Conservation (phyloP, 2,113 vertebrate species). For the Neolamprologus sp. region DNA sequence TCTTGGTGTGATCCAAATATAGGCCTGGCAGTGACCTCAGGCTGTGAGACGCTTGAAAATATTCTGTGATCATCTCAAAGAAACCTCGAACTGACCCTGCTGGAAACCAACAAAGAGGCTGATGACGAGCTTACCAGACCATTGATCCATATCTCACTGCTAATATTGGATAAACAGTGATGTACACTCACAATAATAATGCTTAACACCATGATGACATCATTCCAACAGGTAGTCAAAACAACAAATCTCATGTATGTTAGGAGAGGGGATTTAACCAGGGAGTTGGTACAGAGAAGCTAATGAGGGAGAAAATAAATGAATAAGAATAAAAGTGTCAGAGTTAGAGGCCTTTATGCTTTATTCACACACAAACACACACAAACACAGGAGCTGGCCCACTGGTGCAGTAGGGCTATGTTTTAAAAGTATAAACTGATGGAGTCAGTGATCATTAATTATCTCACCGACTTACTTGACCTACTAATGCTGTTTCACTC, state of each 20-base stretch:
- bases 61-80: background rate
- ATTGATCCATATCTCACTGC: background rate
- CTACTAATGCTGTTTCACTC: background rate
- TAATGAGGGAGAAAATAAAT: background rate
- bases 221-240: background rate
- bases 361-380: background rate
- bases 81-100: background rate
- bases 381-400: background rate
- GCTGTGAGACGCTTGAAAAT: background rate
- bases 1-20: background rate
- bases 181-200: background rate
- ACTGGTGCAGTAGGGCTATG: background rate
- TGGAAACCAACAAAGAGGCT: background rate
- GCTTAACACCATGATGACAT: background rate
- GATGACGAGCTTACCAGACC: background rate
- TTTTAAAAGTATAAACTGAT: background rate
- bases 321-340: background rate
- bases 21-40: background rate
- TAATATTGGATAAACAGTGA: background rate
- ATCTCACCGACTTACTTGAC: background rate
- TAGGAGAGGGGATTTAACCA: background rate
- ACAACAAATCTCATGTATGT: background rate
- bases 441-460: background rate
- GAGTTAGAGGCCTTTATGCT: background rate
- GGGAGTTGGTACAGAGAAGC: accelerated